Conservation (phyloP, 2,888 invertebrate genomes). For the Opisthograptis luteolata region DNA sequence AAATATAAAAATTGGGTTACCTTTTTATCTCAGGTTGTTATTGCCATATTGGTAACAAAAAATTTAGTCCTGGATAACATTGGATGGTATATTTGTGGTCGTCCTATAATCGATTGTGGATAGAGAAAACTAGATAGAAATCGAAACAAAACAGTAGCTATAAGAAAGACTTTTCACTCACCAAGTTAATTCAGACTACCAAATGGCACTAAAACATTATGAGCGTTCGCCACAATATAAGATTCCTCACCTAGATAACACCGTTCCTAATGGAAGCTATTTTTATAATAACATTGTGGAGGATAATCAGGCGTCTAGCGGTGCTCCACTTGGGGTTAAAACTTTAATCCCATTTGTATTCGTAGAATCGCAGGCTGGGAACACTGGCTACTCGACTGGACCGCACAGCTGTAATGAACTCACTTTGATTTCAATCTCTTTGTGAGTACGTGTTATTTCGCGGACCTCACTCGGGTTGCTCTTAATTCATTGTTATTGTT, state of each 20-base stretch:
- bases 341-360: conserved; percentile 53
- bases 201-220: conserved; percentile 8
- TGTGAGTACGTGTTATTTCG: conserved; percentile 29
- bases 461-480: background rate
- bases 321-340: conserved; percentile 39
- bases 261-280: conserved; percentile 24
- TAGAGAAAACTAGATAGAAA: too few species aligned
- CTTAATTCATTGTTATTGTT: conserved; percentile 6
- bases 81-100: too few species aligned
- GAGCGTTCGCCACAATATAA: conserved; percentile 9
- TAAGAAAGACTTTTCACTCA: background rate
- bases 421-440: conserved; percentile 52
- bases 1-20: conserved; percentile 26
- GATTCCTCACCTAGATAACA: conserved; percentile 16
- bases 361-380: conserved; percentile 39
- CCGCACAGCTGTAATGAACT: conserved; percentile 52
- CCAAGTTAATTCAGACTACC: conserved; percentile 1
- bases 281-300: conserved; percentile 35
- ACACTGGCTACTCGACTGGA: conserved; percentile 37
- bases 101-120: too few species aligned
- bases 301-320: conserved; percentile 37
- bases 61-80: background rate
- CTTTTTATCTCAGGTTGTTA: conserved; percentile 15
- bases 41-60: conserved; percentile 6
- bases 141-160: too few species aligned